Conservation (phyloP, 2,888 invertebrate species). For the Athetis lepigone region DNA sequence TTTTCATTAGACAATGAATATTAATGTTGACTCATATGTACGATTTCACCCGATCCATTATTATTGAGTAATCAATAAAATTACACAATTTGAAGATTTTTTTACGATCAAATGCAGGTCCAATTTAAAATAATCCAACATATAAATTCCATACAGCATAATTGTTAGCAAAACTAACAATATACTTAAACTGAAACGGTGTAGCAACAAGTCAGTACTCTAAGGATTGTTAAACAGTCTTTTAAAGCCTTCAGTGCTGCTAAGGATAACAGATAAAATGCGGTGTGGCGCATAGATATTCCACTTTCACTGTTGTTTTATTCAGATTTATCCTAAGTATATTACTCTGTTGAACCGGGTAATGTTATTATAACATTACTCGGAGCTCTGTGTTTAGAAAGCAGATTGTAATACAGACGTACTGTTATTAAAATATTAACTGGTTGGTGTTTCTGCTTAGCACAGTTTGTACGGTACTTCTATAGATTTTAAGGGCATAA, state of each 20-base stretch:
- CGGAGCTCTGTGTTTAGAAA: constrained; percentile 22
- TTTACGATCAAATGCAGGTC: constrained; percentile 15
- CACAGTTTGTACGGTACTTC: not conserved
- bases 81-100: constrained; percentile 1
- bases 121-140: constrained; percentile 2
- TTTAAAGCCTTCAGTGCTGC: constrained; percentile 18
- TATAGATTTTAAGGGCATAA: not conserved
- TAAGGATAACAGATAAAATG: constrained; percentile 42
- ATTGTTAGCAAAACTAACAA: constrained; percentile 18
- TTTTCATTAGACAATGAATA: not conserved
- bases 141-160: not conserved
- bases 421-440: constrained; percentile 49
- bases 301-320: constrained; percentile 50
- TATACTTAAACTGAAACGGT: not conserved
- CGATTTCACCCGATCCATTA: constrained; percentile 25
- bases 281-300: constrained; percentile 44
- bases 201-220: constrained; percentile 27
- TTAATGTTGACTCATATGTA: not conserved
- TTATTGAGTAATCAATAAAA: constrained; percentile 16
- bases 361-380: constrained; percentile 49
- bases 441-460: constrained; percentile 3
- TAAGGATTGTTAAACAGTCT: constrained; percentile 16
- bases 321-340: constrained; percentile 51
- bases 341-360: constrained; percentile 34
- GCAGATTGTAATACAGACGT: constrained; percentile 17